phyloP scores from a whole-genome alignment of 1,140 invertebrate species.

The Callitettix versicolor region DNA sequence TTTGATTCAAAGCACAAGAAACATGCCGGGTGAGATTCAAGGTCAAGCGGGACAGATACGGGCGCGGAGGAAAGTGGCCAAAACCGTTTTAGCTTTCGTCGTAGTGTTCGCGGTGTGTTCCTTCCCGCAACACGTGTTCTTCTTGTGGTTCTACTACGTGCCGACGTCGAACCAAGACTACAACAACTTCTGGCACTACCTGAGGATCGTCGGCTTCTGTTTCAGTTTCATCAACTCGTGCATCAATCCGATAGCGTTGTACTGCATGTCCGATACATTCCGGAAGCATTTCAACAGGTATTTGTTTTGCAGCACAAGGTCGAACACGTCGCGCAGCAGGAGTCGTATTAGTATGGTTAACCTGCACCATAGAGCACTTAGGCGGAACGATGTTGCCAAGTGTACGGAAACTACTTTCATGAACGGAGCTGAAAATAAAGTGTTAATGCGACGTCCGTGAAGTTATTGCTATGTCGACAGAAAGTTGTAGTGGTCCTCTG shows the following conservation, averaged over 20 bases:
- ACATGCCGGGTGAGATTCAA: conserved; percentile 54
- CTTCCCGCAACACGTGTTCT: conserved; percentile 72
- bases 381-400: conserved; percentile 1
- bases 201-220: conserved; percentile 77
- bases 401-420: conserved; percentile 9
- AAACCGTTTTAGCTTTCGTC: conserved; percentile 82
- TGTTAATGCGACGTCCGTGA: neutral
- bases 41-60: conserved; percentile 48
- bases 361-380: conserved; percentile 6
- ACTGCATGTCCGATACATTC: conserved; percentile 84
- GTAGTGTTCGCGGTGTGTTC: conserved; percentile 84
- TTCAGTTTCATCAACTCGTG: conserved; percentile 82
- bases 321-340: neutral
- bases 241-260: conserved; percentile 84
- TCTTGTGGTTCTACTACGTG: conserved; percentile 78
- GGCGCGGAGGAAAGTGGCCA: conserved; percentile 78
- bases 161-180: conserved; percentile 59
- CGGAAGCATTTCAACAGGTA: conserved; percentile 43
- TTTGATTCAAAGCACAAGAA: conserved; percentile 65
- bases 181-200: conserved; percentile 76
- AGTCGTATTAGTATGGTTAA: neutral
- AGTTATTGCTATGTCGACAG: too few species aligned
- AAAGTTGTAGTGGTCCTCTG: too few species aligned
- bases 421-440: conserved; percentile 4
- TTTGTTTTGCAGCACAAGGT: conserved; percentile 14